Conservation (phyloP, 2,113 vertebrate species). For the Pangasianodon gigas region DNA sequence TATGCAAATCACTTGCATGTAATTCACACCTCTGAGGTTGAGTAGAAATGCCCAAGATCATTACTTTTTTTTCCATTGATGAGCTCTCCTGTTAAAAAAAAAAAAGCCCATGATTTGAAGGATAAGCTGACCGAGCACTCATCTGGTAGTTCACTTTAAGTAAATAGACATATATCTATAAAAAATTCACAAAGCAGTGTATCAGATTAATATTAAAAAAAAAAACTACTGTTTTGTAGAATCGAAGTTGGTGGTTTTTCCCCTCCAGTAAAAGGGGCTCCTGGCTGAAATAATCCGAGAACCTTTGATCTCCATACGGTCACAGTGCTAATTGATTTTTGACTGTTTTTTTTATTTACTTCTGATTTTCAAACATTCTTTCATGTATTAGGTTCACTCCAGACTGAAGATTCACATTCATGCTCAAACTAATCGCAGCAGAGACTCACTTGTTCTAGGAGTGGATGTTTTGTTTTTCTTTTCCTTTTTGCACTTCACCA, state of each 20-base stretch:
- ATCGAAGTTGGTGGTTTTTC: no score
- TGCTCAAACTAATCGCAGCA: background rate
- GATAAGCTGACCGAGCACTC: background rate
- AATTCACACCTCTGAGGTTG: background rate
- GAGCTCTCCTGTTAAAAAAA: background rate
- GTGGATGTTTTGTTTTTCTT: no score
- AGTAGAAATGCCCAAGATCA: background rate
- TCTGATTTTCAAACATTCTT: background rate
- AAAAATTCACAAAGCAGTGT: background rate
- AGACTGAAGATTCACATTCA: background rate
- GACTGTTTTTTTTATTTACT: background rate
- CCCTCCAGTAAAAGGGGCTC: no score
- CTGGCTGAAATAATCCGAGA: background rate
- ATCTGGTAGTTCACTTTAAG: background rate
- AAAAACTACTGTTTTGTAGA: no score
- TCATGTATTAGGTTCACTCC: background rate
- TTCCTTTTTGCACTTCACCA: background rate
- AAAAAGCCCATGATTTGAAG: background rate
- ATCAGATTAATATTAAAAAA: background rate
- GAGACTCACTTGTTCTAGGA: background rate
- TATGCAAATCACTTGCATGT: background rate
- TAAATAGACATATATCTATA: background rate
- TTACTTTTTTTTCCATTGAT: background rate
- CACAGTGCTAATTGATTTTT: background rate
- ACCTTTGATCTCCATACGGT: background rate